These are phyloP conservation scores for Dicroscelio sp. DNA, from an alignment of 2,888 invertebrate genomes.

Conservation along the genomic window DNA sequence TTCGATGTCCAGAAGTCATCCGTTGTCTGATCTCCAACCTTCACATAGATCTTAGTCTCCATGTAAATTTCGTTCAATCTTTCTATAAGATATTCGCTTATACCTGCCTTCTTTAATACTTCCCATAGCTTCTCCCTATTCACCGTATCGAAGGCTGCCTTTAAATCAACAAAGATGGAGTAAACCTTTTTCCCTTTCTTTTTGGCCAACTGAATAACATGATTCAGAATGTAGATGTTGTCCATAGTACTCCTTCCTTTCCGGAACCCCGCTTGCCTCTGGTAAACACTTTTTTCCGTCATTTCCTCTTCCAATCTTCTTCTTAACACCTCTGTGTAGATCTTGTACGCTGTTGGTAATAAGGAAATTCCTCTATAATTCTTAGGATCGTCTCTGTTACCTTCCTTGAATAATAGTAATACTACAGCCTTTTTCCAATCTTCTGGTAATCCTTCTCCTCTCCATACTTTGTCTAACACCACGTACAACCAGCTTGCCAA, in stretches of 20 bases:
- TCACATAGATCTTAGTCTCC: background rate
- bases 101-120: background rate
- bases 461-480: background rate
- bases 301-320: slow-evolving; percentile 3
- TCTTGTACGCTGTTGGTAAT: background rate
- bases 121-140: background rate
- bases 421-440: background rate
- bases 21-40: background rate
- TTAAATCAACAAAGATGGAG: background rate
- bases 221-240: slow-evolving; percentile 46
- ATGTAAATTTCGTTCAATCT: background rate
- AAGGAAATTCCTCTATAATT: slow-evolving; percentile 14
- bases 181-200: background rate
- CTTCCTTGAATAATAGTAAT: background rate
- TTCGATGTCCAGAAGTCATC: background rate
- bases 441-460: background rate
- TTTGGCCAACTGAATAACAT: background rate
- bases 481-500: background rate
- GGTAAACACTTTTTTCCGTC: background rate
- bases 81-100: background rate
- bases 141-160: background rate
- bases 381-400: background rate
- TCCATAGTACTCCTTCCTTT: slow-evolving; percentile 15
- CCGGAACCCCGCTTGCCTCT: slow-evolving; percentile 27
- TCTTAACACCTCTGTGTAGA: background rate